Evolutionary conservation across 2,888 invertebrate species (phyloP), one percentile per base, ranked within the genome.

Genomic region (Cybosia mesomella): DNA sequence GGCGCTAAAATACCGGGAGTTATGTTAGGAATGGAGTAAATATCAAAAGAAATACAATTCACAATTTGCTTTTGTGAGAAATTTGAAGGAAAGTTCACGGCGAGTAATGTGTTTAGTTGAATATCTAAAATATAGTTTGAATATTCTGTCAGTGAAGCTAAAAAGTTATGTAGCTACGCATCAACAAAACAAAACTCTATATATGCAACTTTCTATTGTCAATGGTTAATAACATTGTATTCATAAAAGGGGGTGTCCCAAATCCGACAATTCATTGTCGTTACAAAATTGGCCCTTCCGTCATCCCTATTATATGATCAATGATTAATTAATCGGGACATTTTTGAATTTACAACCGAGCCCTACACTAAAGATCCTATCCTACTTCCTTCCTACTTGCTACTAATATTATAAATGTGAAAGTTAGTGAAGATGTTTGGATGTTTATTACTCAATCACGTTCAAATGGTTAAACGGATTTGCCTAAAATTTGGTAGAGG

Each of bases 11-110:
- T 73, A 75, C 76, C 68, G 67, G 70, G 73, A 79, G 70, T 75
- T 67, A 77, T 77, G 70, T 75, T n/a, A 59, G 64, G 74, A 74
- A 78, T 74, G 73, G 63, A 76, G 72, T 80, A 71, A 70, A 71
- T 75, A 77, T 75, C 76, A 76, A 74, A 74, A 71, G 74, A 54
- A 76, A 71, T 71, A 75, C 73, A 71, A 58, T 66, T 74, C 70
- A 49, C 18, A 58, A 54, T 53, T 58, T 1, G 43, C 43, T 62
- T 72, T 77, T 62, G 28, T 58, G 34, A 36, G 36, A 2, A 7
- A 18, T 58, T 28, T 49, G 49, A 7, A n/a, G n/a, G 18, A 61
- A 32, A 55, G 21, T 55, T 55, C 1, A 54, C 21, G 3, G 43
- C 18, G 5, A 18, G 18, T 43, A 18, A 18, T 5, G 39, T 39